Evolutionary conservation across 1,140 invertebrate genomes (phyloP), one percentile per base, ranked within the genome.

Genomic region (Scylla paramamosain): DNA sequence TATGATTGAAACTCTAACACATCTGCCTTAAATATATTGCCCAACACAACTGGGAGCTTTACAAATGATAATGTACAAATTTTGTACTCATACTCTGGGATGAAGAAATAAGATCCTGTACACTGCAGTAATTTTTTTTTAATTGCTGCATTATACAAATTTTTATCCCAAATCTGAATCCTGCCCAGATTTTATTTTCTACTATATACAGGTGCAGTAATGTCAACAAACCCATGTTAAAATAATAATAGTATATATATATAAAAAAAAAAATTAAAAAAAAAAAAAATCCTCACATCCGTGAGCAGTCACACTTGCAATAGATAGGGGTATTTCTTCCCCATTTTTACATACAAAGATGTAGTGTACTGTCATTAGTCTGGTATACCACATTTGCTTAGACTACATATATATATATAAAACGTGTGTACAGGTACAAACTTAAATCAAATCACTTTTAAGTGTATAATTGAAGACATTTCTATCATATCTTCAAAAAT

Each of bases 71-170:
- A 92, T 77, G 86, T 93, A 93, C 39, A 52, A 93, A 93, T 93
- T 93, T 93, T 93, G 92, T 93, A 93, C 92, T 93, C 92, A 87
- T 29, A 88, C 45, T 87, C 92, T 88, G 46, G 52, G 82, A 83
- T 12, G 59, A 77, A 89, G 25, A 91, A 39, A 77, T 77, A 39
- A 29, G 29, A 48, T 77, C 87, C 46, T 86, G 46, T 87, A 86
- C 39, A 46, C 28, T 14, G 86, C 32, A 93, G 28, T 59, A 48
- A 52, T 82, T 52, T 32, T 87, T 88, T 83, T n/a, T 6, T 16
- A 45, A 88, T 52, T 88, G 52, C 83, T 86, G 92, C 84, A 67
- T 88, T 4, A 88, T 86, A 59, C 84, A 84, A 52, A 32, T 59
- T 46, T 84, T 31, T 77, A 29, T 86, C 67, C 25, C 89, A 91